A percentile compares a stretch with the other conserved stretches of the same genome.
Evolutionary conservation across 2,888 invertebrate genomes (phyloP).

Genomic region (Zaprionus bogoriensis): DNA sequence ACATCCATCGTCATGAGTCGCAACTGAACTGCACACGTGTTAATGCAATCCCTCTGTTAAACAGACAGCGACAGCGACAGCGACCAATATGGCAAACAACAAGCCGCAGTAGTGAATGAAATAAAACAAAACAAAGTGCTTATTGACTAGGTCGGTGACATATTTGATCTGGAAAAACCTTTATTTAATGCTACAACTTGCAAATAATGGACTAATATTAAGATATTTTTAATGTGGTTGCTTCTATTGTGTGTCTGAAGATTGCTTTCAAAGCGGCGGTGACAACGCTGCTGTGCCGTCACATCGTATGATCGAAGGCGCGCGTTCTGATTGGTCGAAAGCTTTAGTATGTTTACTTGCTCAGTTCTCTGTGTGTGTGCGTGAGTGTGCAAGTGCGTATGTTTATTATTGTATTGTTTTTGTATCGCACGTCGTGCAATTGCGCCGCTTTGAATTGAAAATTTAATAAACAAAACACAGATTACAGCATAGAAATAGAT

Average conservation of each 20-base stretch:
- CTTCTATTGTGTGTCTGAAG: not conserved
- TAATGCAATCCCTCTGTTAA: not conserved
- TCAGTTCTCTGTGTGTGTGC: conserved; percentile 15
- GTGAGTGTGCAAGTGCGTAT: not conserved
- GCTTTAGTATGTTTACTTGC: conserved; percentile 43
- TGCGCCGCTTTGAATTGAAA: conserved; percentile 59
- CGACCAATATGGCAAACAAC: conserved; percentile 23
- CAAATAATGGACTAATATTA: not conserved
- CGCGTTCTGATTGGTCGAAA: conserved; percentile 79
- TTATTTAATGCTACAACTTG: not conserved
- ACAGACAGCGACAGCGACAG: not conserved
- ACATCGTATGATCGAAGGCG: conserved; percentile 82
- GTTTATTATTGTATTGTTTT: conserved; percentile 27
- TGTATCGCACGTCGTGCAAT: conserved; percentile 39
- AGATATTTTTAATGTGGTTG: not conserved
- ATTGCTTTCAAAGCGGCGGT: conserved; percentile 24
- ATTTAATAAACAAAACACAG: conserved; percentile 61
- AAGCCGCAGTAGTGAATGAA: conserved; percentile 16
- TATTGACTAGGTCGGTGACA: conserved; percentile 26
- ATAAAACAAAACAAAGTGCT: conserved; percentile 18
- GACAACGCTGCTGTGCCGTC: conserved; percentile 59
- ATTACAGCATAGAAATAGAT: conserved; percentile 47
- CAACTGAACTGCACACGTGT: not conserved
- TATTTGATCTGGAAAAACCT: not conserved
- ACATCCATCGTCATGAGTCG: conserved; percentile 6